Evolutionary conservation across 2,113 vertebrate species (phyloP), one percentile per base, ranked within the genome.

Genomic region (Ammodytes dubius): DNA sequence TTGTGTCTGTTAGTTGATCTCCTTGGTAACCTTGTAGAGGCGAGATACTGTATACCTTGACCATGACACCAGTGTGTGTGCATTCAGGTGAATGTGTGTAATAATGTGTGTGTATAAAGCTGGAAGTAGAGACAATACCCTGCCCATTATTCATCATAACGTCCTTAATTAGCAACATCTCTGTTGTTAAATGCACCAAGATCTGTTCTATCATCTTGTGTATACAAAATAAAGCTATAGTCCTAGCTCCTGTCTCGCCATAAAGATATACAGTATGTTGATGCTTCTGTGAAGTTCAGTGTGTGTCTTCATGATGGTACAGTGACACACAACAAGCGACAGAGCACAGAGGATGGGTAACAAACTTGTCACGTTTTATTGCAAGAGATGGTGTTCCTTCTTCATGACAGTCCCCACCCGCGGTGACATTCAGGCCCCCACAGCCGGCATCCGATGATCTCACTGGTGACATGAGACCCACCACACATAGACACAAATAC

Each of bases 401-500:
- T 76, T 81, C 1, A 4, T 84, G 87, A 84, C 78, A 87, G 83
- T 13, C 72, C 70, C 53, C 79, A 27, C 78, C 80, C 4, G 3
- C 13, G 1, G 84, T 92, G 83, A 91, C 84, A 88, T 89, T 89
- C 83, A 83, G 71, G 70, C 84, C 79, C 83, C 73, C 84, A 56
- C 91, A 88, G 69, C 60, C 11, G 40, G 82, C 81, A 80, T 78
- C 57, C 4, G 45, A 77, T 89, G 89, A 90, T 81, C 84, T 90
- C 87, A 91, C 10, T 37, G 56, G 42, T 84, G 76, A 83, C 68
- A 61, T 79, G 56, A 54, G 52, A 82, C 70, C 70, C 0, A 72
- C 39, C 54, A 68, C 60, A 43, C 8, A 12, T 64, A 78, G 35
- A 71, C 52, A 46, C 54, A 12, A 8, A 58, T 77, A 15, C 52